Evolutionary conservation across 2,888 invertebrate species (phyloP), one percentile per base, ranked within the genome.

Genomic region (Brachylomia viminalis): DNA sequence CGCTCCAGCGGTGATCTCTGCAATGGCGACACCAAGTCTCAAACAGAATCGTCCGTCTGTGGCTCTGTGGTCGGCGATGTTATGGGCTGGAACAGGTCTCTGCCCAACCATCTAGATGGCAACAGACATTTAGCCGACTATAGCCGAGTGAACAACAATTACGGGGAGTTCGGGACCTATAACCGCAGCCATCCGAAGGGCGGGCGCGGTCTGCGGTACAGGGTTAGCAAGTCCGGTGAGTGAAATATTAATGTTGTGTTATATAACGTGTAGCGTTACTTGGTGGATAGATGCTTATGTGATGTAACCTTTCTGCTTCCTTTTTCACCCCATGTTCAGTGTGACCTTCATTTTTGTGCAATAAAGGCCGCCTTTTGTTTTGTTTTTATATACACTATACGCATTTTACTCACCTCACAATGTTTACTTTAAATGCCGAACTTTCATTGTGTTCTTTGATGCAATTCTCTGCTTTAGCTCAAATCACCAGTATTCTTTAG

Each of bases 1-100:
- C 97, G 98, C 87, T 98, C 98, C 82, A 98, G 98, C 88, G 98
- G 98, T 62, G 98, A 98, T 93, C 97, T 98, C 61, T 98, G 98
- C 96, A 98, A 98, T 94, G 97, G 97, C 91, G 97, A 97, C 89
- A 92, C 94, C 13, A 96, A 96, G 84, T 95, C 94, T 83, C 96
- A 96, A 80, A 96, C 96, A 8, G 96, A 96, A 77, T 95, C 96
- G 5, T 96, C 97, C 13, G 96, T 97, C 73, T 96, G 97, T 75
- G 96, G 96, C 8, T 96, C 96, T 27, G 96, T 96, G 58, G 96
- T 96, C 68, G 96, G 96, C 62, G 96, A 96, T 84, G 95, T 94
- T 86, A 95, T 96, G 95, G 96, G 95, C 58, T 97, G 97, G 97
- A 96, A 97, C 90, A 89, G 96, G 68, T 98, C 98, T 59, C 92